Conservation (phyloP, 2,113 vertebrate genomes). For the Marmota monax region DNA sequence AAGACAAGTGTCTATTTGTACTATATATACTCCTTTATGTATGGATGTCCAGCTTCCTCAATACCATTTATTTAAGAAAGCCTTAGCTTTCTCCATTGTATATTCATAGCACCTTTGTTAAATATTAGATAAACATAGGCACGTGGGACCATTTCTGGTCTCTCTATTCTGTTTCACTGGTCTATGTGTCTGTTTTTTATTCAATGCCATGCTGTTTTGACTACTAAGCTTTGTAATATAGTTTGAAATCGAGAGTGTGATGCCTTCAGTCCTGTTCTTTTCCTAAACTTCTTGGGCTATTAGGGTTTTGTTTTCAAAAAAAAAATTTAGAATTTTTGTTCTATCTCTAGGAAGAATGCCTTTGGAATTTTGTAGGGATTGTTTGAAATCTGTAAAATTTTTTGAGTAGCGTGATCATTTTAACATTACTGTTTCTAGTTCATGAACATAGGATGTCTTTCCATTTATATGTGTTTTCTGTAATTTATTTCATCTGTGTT, state of each 20-base stretch:
- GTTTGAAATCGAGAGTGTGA: not conserved
- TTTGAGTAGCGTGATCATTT: not conserved
- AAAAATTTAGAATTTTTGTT: not conserved
- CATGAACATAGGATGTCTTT: not conserved
- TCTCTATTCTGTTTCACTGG: not conserved
- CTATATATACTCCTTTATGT: not conserved
- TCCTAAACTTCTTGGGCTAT: not conserved
- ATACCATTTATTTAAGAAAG: not conserved
- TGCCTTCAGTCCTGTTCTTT: not conserved
- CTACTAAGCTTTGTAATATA: not conserved
- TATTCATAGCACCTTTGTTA: not conserved
- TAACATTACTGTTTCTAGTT: not conserved
- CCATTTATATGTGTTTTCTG: not conserved
- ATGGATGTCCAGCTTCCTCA: not conserved
- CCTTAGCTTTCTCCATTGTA: not conserved
- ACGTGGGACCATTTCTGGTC: not conserved
- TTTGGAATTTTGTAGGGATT: not conserved
- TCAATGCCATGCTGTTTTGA: not conserved
- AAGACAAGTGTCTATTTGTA: not conserved
- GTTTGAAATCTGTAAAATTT: not conserved
- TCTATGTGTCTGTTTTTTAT: not conserved
- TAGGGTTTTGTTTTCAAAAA: not conserved
- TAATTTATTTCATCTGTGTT: not conserved
- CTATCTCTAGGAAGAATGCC: not conserved
- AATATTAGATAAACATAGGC: not conserved